Base-by-base conservation (phyloP, 2,797 vertebrate genomes). In the Florisuga fusca region DNA sequence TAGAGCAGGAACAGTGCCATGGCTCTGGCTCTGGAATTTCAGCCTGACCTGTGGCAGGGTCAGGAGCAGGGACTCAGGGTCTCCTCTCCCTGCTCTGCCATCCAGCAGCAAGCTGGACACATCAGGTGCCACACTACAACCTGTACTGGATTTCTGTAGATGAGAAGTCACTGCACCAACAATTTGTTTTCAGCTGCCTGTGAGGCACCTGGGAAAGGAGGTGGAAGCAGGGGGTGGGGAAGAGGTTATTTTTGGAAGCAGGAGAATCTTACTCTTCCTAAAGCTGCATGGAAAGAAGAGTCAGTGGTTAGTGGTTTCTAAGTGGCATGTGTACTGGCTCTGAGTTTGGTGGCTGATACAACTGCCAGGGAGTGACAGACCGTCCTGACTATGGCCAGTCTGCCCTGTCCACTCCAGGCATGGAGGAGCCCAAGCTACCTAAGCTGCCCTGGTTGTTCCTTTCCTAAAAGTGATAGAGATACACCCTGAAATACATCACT, bases 51-150 rank as follows among this genome's bases (percentile, higher is more conserved):
- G 33, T 5, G 36, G 75, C 67, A 75, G 83, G 71, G n/a, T 53
- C 87, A 10, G 78, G 41, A 74, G 62, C 82, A 90, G 97, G 92
- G 87, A 90, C 94, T 94, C 95, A 89, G 97, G 97, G 97, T 97
- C 96, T 97, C 97, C 96, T 94, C 95, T 96, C 64, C 69, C 41
- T 5, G 33, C 0, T 1, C 69, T 54, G 25, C 38, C 66, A 61
- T 16, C 87, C 91, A 79, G 95, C 97, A 90, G 87, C 96, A 97
- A 93, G 97, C 95, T 2, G 74, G 68, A 41, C 80, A 46, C 33
- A 58, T 9, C 73, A 48, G 67, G 68, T 48, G 77, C 54, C 87
- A 27, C 16, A 2, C 2, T 10, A 26, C 53, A 12, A 18, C 7
- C 61, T 20, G 23, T 13, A 3, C 89, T 45, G 81, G 58, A 12